phyloP scores from a whole-genome alignment of 2,888 invertebrate species.

The Hofmannophila pseudospretella region DNA sequence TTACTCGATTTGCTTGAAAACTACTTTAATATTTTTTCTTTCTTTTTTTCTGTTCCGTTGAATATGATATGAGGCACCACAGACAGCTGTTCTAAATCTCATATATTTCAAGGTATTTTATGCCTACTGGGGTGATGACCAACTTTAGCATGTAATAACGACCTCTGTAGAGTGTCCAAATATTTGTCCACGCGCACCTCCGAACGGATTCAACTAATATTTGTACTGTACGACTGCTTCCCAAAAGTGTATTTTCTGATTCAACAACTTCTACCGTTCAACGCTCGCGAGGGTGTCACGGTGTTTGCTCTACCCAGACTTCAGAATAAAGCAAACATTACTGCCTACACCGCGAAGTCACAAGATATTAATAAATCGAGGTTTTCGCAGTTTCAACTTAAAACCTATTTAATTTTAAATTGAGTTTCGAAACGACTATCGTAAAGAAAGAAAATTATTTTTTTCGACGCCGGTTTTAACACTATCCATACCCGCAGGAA shows the following conservation, averaged over 20 bases:
- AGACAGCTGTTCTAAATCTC: no score
- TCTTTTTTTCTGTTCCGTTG: no score
- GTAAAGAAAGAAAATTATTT: constrained; percentile 16
- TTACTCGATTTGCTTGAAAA: no score
- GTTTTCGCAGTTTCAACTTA: not conserved
- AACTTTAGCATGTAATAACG: constrained; percentile 57
- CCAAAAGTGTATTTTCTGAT: constrained; percentile 70
- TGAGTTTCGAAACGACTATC: constrained; percentile 6
- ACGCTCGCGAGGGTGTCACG: constrained; percentile 55
- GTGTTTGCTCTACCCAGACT: constrained; percentile 51
- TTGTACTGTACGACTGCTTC: constrained; percentile 65
- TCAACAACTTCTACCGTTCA: constrained; percentile 66
- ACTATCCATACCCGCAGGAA: constrained; percentile 16
- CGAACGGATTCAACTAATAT: constrained; percentile 70
- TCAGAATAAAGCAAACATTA: constrained; percentile 34
- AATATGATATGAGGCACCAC: no score
- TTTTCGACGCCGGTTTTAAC: constrained; percentile 20
- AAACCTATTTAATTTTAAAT: not conserved
- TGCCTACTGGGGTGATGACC: constrained; percentile 18
- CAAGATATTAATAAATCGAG: constrained; percentile 8
- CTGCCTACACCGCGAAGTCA: constrained; percentile 18
- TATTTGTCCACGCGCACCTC: constrained; percentile 65
- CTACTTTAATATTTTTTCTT: no score
- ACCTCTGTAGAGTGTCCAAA: constrained; percentile 54
- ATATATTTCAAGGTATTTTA: no score